phyloP scores from a whole-genome alignment of 2,113 vertebrate species.

The Oceanodroma tethys region DNA sequence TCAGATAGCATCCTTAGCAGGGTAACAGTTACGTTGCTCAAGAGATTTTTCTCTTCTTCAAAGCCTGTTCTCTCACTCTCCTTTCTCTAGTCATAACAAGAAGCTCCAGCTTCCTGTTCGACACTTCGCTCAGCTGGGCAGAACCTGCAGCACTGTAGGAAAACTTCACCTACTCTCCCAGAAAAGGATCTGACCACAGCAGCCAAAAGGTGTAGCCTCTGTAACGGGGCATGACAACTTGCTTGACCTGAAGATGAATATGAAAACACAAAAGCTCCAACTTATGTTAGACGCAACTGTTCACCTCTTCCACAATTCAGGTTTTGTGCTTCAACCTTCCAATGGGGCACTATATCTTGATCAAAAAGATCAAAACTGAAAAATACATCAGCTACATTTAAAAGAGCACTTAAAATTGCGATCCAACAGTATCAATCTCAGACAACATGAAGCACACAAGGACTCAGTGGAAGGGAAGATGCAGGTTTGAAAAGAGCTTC shows the following conservation, averaged over 20 bases:
- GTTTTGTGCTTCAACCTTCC: neutral
- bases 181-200: neutral
- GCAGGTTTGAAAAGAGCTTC: neutral
- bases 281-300: neutral
- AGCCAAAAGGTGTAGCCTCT: neutral
- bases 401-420: neutral
- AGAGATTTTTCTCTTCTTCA: neutral
- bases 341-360: neutral
- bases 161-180: neutral
- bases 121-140: neutral
- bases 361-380: neutral
- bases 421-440: neutral
- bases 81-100: neutral
- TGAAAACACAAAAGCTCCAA: neutral
- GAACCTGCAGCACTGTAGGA: neutral
- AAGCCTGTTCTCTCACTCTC: neutral
- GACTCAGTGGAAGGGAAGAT: neutral
- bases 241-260: neutral
- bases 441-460: neutral
- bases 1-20: neutral
- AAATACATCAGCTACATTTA: neutral
- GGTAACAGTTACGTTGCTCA: neutral
- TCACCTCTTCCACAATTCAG: neutral
- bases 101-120: neutral
- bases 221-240: neutral